phyloP scores from a whole-genome alignment of 2,797 vertebrate genomes.

The Lepilemur ruficaudatus region DNA sequence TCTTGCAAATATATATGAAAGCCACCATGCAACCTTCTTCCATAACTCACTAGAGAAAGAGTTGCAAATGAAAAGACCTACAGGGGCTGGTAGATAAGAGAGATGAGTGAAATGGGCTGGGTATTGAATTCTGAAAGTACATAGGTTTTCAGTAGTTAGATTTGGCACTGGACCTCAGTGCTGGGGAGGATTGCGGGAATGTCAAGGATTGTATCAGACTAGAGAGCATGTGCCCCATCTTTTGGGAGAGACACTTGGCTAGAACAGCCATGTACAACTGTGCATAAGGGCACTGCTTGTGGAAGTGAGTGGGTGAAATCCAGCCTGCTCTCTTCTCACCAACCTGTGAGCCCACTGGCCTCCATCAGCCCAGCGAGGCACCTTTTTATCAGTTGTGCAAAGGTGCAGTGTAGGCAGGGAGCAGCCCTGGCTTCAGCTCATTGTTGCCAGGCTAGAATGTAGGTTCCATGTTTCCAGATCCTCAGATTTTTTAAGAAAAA shows the following conservation, averaged over 20 bases:
- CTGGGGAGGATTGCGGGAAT: not conserved
- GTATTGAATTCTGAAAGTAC: not conserved
- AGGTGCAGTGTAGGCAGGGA: not conserved
- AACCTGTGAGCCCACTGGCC: not conserved
- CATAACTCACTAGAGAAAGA: not conserved
- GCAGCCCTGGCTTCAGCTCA: not conserved
- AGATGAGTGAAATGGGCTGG: not conserved
- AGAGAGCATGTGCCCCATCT: not conserved
- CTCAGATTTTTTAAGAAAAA: not conserved
- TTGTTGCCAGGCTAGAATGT: not conserved
- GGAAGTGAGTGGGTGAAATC: not conserved
- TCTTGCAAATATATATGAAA: not conserved
- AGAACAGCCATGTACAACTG: not conserved
- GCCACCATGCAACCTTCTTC: not conserved
- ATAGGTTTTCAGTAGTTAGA: not conserved
- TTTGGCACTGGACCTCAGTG: not conserved
- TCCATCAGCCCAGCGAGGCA: not conserved
- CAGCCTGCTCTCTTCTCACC: not conserved
- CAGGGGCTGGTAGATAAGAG: not conserved
- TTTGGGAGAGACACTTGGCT: not conserved
- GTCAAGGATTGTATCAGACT: not conserved
- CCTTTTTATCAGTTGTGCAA: not conserved
- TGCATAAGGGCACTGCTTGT: not conserved
- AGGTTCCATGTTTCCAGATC: not conserved
- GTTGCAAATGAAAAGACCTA: not conserved